phyloP scores from a whole-genome alignment of 2,113 vertebrate species.

The Salvelinus namaycush region DNA sequence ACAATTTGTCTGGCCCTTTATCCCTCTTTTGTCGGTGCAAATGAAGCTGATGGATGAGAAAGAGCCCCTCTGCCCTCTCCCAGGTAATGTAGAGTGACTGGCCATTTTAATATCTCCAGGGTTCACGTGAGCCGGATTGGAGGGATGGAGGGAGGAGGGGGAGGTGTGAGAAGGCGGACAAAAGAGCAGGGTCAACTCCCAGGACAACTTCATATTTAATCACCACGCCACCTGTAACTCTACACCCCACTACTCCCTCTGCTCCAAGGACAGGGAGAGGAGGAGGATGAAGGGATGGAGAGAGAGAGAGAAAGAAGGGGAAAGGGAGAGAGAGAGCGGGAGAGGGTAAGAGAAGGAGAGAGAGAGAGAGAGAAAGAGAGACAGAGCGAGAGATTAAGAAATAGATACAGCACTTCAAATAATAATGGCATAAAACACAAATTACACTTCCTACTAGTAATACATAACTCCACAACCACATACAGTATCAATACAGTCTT shows the following conservation, averaged over 20 bases:
- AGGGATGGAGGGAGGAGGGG: background rate
- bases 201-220: constrained; percentile 70
- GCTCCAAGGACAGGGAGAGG: constrained; percentile 11
- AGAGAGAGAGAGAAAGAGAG: background rate
- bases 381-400: background rate
- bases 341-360: background rate
- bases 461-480: no score
- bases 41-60: constrained; percentile 61
- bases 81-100: constrained; percentile 45
- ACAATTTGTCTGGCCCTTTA: constrained; percentile 26
- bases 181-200: constrained; percentile 53
- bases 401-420: no score
- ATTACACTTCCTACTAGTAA: no score
- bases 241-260: constrained; percentile 54
- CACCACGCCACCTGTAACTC: constrained; percentile 48
- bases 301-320: no score
- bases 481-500: background rate
- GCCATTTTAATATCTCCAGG: constrained; percentile 44
- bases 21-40: constrained; percentile 45
- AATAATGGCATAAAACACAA: no score
- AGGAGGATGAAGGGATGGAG: background rate
- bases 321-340: background rate
- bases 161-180: constrained; percentile 35
- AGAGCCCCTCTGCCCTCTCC: constrained; percentile 27
- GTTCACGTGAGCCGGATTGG: constrained; percentile 14